Conservation (phyloP, 2,113 vertebrate species). For the Sinocyclocheilus rhinocerous region DNA sequence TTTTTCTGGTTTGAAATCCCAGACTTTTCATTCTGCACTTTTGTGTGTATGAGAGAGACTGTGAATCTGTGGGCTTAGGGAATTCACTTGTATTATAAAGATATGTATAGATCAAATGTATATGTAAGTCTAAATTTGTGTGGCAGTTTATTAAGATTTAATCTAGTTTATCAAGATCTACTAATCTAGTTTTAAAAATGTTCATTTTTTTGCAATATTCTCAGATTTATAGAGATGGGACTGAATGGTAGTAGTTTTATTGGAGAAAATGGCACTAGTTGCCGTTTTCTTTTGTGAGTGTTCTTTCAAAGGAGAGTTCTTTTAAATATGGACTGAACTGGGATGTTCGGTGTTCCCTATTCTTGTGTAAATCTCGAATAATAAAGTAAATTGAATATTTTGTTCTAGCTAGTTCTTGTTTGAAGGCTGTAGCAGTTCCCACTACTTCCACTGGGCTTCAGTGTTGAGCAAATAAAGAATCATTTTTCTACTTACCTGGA, state of each 20-base stretch:
- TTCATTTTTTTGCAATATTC: not conserved
- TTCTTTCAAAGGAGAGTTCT: not conserved
- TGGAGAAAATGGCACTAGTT: not conserved
- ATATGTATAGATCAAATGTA: constrained; percentile 5
- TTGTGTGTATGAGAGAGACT: not conserved
- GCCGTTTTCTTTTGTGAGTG: not conserved
- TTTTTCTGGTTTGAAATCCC: not conserved
- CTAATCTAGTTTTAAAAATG: constrained; percentile 4
- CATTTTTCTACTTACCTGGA: not conserved
- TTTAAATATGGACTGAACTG: not conserved
- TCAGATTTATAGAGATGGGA: constrained; percentile 8
- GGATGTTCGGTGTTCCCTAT: not conserved
- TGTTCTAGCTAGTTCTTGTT: constrained; percentile 11
- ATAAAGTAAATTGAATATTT: not conserved
- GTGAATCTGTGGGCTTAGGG: not conserved
- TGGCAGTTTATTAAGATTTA: not conserved
- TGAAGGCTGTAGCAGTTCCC: not conserved
- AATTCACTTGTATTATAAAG: constrained; percentile 17
- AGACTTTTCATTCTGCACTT: not conserved
- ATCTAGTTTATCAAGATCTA: not conserved
- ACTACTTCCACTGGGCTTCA: constrained; percentile 18
- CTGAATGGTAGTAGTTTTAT: not conserved
- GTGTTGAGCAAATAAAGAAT: constrained; percentile 3
- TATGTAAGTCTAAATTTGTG: not conserved
- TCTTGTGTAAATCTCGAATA: constrained; percentile 20